Evolutionary conservation across 30 jellyfish, hydroid and myxozoan species (phyloP), one percentile per base, ranked within the genome.

Genomic region (Euphysa ruthae): DNA sequence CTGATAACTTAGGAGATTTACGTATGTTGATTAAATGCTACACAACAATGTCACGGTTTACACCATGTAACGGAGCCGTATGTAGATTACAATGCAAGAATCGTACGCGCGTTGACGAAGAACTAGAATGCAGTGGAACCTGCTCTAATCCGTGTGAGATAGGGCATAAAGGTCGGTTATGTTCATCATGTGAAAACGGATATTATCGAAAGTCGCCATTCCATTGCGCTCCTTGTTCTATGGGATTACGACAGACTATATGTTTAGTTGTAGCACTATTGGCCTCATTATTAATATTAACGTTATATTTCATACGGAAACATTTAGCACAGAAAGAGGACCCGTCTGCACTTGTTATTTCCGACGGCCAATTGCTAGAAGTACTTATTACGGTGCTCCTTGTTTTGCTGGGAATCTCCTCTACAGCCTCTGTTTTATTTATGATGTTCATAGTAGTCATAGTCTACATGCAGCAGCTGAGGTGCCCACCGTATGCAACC

Each of bases 401-500:
- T 1, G 93, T 89, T 19, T 72, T 81, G 58, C 95, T 89, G 56
- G 98, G 98, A 12, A 80, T 89, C 7, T 80, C 98, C 14, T 80
- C 98, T 23, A 81, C 98, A 0, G 94, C 98, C 2, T 30, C 98
- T 4, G 95, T 89, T 31, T 69, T 81, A 7, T 80, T 89, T 62
- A 80, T 89, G 98, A 91, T 89, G 0, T 89, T 89, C 64, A 58
- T 89, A 42, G 95, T 89, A 28, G 55, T 81, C 29, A 81, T 81
- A 30, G 95, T 81, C 14, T 89, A 89, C 75, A 70, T 89, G 57
- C 95, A 89, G 24, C 94, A 89, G 56, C 91, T 89, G 16, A 83
- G 93, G 26, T 81, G 95, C 22, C 99, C 99, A 28, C 94, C 95
- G 15, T 82, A 82, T 60, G 95, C 99, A 34, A 91, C 95, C 0